Evolutionary conservation across 1,140 invertebrate species (phyloP), one percentile per base, ranked within the genome.

Genomic region (Archegozetes longisetosus): DNA sequence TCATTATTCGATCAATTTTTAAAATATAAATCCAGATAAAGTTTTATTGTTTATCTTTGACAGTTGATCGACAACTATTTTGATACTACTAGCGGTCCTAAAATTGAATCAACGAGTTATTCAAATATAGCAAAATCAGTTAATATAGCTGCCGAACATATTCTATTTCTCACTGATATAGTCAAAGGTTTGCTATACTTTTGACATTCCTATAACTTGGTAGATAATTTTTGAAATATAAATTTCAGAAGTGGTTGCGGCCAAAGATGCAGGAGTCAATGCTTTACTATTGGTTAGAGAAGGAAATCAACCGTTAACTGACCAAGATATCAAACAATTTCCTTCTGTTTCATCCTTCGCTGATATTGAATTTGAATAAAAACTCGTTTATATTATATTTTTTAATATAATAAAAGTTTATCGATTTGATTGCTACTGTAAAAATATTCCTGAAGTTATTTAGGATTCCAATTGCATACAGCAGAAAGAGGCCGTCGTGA

Each of bases 161-260:
- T 91, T 48, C 66, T 92, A 1, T 95, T 92, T 69, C 74, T 93
- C 0, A 93, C 88, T 46, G 89, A 94, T 73, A 74, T 84, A 69
- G 74, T 82, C 13, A 81, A 81, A 79, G 88, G 88, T 87, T 69
- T 68, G 66, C 65, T 58, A 9, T 26, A 28, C 27, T 40, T 53
- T 40, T 49, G 51, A 25, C 32, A 13, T 52, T 27, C 56, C 29
- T 60, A 28, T 23, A 1, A n/a, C 13, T 9, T 40, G 25, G 17
- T 23, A 3, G 58, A 46, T 64, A 66, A 47, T 69, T 55, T 49
- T 61, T 25, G 12, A 20, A 27, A 12, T 17, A 20, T 53, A 4
- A 3, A 6, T 62, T 20, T 64, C 70, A 88, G 88, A 92, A 74
- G 87, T 82, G 0, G 76, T 79, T 68, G 88, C 89, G 65, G 88